Base-by-base conservation (phyloP, 2,797 vertebrate species). In the Sus cebifrons region DNA sequence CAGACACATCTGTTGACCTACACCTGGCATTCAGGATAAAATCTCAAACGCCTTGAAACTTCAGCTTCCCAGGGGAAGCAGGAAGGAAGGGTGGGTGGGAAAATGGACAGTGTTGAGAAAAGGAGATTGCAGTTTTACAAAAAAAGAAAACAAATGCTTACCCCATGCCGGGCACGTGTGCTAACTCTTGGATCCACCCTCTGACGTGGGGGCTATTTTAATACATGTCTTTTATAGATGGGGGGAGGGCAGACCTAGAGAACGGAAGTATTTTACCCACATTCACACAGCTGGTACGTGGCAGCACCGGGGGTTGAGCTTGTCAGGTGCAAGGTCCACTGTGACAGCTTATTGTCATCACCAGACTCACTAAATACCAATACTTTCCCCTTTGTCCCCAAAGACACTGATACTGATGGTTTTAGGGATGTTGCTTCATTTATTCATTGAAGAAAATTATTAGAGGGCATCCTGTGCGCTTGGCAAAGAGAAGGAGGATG, bases 351-450 rank as follows among this genome's bases (percentile, higher is more conserved):
- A 6, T 17, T 52, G 64, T 68, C 64, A 40, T 82, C 81, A 18
- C 67, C 20, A 44, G 89, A 70, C 84, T 94, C 44, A 16, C 32
- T 27, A 93, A 91, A 86, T 86, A 62, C 65, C 87, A 87, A 62
- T 17, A 15, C 65, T 32, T 92, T 11, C 79, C 70, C 56, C 84
- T 84, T 62, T 82, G 95, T 94, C 71, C 86, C 94, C 86, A 73
- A 71, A 97, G 90, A 93, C 21, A 62, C 58, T 0, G 3, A 84
- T 54, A 15, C 67, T 68, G n/a, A 71, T 70, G 91, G 86, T 73
- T 92, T 90, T 64, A 92, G 87, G 86, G 92, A 86, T 44, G 56
- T 67, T 14, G 60, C 77, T 96, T 95, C 81, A 62, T 81, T 93
- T 74, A 93, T 67, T 96, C 85, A 83, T 92, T 77, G 13, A 89